Evolutionary conservation across 2,888 invertebrate genomes (phyloP).

Genomic region (Spatulosminthurus flaviceps): DNA sequence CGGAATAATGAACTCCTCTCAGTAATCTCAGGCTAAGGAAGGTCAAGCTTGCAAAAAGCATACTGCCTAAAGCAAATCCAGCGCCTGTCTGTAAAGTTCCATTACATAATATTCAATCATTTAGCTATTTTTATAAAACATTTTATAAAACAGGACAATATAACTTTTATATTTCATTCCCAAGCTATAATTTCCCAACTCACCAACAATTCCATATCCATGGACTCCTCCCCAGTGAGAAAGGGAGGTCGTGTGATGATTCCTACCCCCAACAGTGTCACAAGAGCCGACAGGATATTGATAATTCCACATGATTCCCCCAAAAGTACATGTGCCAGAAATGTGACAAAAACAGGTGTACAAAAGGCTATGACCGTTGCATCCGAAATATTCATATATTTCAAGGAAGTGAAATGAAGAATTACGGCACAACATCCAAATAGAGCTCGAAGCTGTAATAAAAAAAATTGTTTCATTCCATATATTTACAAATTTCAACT

Average conservation of each 20-base stretch:
- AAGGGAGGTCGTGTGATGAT: constrained; percentile 24
- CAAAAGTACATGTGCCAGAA: constrained; percentile 22
- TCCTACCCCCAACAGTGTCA: constrained; percentile 24
- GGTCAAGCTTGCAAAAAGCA: constrained; percentile 14
- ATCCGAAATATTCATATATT: constrained; percentile 30
- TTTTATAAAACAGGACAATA: neutral
- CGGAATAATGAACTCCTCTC: constrained; percentile 26
- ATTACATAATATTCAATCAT: no score
- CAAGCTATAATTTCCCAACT: neutral
- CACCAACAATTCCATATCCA: constrained; percentile 27
- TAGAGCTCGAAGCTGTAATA: constrained; percentile 27
- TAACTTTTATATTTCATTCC: no score
- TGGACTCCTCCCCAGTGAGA: constrained; percentile 26
- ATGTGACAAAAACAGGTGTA: constrained; percentile 32
- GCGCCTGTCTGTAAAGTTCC: constrained; percentile 28
- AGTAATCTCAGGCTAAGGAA: constrained; percentile 26
- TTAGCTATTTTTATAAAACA: no score
- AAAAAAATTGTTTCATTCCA: neutral
- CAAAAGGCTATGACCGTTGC: constrained; percentile 28
- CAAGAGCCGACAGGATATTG: constrained; percentile 13
- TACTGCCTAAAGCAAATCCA: constrained; percentile 27
- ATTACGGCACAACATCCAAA: constrained; percentile 19
- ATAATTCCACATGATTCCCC: constrained; percentile 26
- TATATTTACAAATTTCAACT: neutral
- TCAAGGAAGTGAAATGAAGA: constrained; percentile 25